Evolutionary conservation across 2,113 vertebrate genomes (phyloP).

Genomic region (Hippolais icterina): DNA sequence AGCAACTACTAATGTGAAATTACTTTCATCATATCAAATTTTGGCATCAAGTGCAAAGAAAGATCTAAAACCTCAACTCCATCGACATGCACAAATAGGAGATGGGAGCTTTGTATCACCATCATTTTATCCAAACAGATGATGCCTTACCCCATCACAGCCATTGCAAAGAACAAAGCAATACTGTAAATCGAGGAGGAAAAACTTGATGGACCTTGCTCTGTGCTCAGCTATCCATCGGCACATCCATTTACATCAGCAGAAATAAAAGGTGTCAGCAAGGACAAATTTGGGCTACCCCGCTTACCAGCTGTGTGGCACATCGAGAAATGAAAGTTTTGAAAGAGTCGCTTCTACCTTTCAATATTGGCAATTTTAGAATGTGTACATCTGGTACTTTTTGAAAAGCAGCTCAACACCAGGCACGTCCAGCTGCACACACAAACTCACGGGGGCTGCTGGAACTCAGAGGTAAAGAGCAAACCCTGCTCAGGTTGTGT

Average conservation of each 20-base stretch:
- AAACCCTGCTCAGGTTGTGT: neutral
- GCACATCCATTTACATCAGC: neutral
- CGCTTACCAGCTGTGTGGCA: neutral
- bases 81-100: neutral
- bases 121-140: neutral
- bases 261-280: neutral
- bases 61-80: neutral
- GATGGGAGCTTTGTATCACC: neutral
- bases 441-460: neutral
- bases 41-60: neutral
- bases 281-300: neutral
- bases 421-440: neutral
- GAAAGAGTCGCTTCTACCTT: neutral
- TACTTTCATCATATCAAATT: neutral
- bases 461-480: neutral
- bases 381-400: rapidly evolving
- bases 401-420: neutral
- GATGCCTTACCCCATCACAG: neutral
- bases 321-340: neutral
- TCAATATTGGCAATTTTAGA: neutral
- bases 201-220: neutral
- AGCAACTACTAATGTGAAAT: neutral
- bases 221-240: neutral
- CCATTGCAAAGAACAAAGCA: neutral
- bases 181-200: neutral